Base-by-base conservation (phyloP, 2,797 vertebrate species). In the Calcarius lapponicus region DNA sequence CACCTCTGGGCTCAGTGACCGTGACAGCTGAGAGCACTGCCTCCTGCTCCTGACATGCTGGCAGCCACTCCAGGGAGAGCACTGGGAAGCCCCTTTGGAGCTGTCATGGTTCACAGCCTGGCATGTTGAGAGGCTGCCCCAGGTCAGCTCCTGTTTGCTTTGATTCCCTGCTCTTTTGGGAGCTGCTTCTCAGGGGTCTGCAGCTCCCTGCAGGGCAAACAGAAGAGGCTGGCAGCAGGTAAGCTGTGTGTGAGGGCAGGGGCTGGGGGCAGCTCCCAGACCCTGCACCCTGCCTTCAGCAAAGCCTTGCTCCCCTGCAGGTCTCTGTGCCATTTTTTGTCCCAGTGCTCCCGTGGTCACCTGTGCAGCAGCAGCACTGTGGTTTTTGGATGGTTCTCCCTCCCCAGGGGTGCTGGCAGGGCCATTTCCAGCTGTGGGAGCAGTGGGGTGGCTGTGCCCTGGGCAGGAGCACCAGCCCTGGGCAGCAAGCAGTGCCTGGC, bases 201-300 rank as follows among this genome's bases (percentile, higher is more conserved):
- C 29, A 38, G 16, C 42, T 53, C 43, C 47, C 48, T 26, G 43
- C 17, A 31, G 1, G 9, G 22, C 1, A 5, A 48, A 26, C 0
- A 2, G 48, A 24, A 54, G 78, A 15, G 48, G 36, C 29, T 7
- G 16, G 58, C 32, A 36, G 50, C 13, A 17, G 54, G 48, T 9
- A 16, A 17, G 0, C 2, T 5, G 1, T 6, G 16, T 4, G 11
- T 1, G 3, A 79, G 25, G 32, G 34, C 32, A 34, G 48, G 53
- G 62, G 24, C 73, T 26, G 12, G 13, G 20, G 10, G 6, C 53
- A 80, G 32, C 64, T 58, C 65, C 54, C 0, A 0, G 17, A 20
- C 26, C 10, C 5, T 5, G 10, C 0, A 0, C 28, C 62, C 5
- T 7, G 51, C 65, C 31, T 21, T 50, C 1, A 0, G 24, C 36